phyloP scores from a whole-genome alignment of 2,113 vertebrate genomes.

The Oreotrochilus melanogaster region DNA sequence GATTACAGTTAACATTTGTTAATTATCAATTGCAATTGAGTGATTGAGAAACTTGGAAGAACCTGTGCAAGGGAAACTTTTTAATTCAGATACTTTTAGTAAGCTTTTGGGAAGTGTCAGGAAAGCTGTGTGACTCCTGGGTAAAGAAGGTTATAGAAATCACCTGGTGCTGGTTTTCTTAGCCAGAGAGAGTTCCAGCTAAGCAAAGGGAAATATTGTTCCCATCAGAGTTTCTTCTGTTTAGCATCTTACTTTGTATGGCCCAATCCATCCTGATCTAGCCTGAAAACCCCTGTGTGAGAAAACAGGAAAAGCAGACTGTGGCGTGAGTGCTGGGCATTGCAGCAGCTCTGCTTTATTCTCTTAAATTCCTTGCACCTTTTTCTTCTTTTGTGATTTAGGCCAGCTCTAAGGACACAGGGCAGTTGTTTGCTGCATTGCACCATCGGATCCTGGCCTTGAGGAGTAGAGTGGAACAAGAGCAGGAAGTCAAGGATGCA shows the following conservation, averaged over 20 bases:
- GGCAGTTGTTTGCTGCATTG: slow-evolving; percentile 92
- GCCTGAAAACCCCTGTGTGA: not conserved
- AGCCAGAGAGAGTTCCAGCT: not conserved
- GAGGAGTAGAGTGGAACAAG: slow-evolving; percentile 90
- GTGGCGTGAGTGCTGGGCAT: not conserved
- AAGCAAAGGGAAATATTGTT: not conserved
- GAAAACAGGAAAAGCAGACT: not conserved
- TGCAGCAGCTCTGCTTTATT: not conserved
- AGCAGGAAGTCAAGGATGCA: slow-evolving; percentile 81
- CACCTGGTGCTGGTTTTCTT: not conserved
- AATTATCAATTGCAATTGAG: not conserved
- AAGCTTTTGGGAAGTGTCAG: not conserved
- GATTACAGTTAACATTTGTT: rapidly evolving
- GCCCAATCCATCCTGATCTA: not conserved
- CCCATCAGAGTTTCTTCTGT: not conserved
- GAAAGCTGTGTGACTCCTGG: not conserved
- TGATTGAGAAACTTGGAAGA: not conserved
- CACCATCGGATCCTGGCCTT: slow-evolving; percentile 96
- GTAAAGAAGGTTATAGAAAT: not conserved
- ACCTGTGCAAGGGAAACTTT: not conserved
- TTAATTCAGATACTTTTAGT: not conserved
- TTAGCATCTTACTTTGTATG: not conserved
- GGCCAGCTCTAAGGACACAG: slow-evolving; percentile 97
- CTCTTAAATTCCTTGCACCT: not conserved
- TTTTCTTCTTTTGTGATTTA: slow-evolving; percentile 28